Base-by-base conservation (phyloP, 2,888 invertebrate species). In the Hypena proboscidalis region DNA sequence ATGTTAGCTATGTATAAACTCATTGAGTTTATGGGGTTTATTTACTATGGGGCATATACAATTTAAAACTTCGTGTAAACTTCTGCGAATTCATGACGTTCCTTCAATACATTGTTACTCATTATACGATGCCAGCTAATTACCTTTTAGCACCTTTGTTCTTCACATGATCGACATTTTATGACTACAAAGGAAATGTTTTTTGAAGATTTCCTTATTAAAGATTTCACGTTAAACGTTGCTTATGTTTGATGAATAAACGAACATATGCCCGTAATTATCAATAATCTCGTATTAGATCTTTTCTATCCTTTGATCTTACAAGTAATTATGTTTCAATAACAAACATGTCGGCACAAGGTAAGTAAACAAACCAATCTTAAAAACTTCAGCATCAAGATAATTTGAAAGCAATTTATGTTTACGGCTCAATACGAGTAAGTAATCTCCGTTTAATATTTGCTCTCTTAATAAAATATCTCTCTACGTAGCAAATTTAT, bases 391-490 rank as follows among this genome's bases (percentile, higher is more conserved):
- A 37, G 17, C 19, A 37, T 20, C 25, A 17, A 31, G 19, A 38
- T 30, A 26, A 39, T 47, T 52, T 33, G 36, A 37, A 69, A 70
- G 64, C 75, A 77, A 77, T 79, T 77, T 71, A 69, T 71, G 73
- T 80, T 80, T 75, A 77, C 63, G 63, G 62, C 67, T 55, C n/a
- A n/a, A n/a, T n/a, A n/a, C n/a, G 56, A 67, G 49, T 58, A 62
- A 65, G 65, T 69, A 68, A 69, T 74, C 64, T 72, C 34, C 60
- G 44, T 62, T 58, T 67, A 68, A 84, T 84, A 86, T 85, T 83
- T 83, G 80, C 70, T 66, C 67, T 74, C 68, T 73, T 80, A 84
- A 84, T 85, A 85, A 86, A 85, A 83, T 81, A 76, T 77, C 55
- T 53, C 33, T 70, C 52, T 62, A 66, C 65, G 65, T 44, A 56